Evolutionary conservation across 1,140 invertebrate genomes (phyloP).

Genomic region (Drosophila tani): DNA sequence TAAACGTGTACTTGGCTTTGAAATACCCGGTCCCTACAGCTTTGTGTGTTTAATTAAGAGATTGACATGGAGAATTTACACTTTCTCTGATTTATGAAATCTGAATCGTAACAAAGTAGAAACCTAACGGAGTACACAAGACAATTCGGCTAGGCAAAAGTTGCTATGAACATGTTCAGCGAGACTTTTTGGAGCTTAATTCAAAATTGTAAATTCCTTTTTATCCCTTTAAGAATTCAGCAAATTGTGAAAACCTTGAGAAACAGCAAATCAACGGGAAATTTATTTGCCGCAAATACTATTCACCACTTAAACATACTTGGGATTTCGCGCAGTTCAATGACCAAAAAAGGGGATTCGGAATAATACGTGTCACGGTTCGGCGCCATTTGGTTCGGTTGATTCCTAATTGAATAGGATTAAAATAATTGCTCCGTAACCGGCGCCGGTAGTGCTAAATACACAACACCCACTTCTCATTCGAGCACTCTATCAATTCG

Average conservation of each 20-base stretch:
- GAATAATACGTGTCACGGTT: conserved; percentile 6
- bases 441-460: conserved; percentile 46
- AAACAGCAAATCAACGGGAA: neutral
- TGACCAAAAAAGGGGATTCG: neutral
- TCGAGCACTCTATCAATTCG: conserved; percentile 27
- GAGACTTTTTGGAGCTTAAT: neutral
- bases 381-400: conserved; percentile 9
- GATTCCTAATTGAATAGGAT: conserved; percentile 51
- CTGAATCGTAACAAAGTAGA: too few relatives aligned
- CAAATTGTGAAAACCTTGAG: neutral
- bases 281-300: conserved; percentile 1
- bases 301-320: conserved; percentile 1
- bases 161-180: too few relatives aligned
- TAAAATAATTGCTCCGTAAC: conserved; percentile 68
- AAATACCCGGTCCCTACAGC: neutral
- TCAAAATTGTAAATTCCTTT: neutral
- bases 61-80: neutral
- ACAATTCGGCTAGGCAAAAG: too few relatives aligned
- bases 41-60: neutral
- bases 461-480: conserved; percentile 24
- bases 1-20: too few relatives aligned
- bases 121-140: too few relatives aligned
- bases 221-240: neutral
- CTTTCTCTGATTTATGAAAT: too few relatives aligned
- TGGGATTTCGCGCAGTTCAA: conserved; percentile 3